These are phyloP conservation scores for Aldrovandia affinis DNA, from an alignment of 2,797 vertebrate genomes.

Conservation along the genomic window DNA sequence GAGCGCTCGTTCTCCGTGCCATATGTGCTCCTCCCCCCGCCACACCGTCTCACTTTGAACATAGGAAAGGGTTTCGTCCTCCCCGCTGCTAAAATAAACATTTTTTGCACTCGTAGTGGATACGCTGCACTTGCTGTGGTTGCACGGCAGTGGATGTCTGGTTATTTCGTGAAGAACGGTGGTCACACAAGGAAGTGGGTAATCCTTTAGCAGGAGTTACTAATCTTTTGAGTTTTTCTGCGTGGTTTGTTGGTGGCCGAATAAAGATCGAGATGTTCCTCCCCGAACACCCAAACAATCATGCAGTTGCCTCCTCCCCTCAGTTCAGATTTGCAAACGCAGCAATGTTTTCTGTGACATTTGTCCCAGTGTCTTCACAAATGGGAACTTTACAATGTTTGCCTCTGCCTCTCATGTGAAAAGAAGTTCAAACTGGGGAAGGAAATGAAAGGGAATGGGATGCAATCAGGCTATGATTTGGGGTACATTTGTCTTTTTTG, in stretches of 20 bases:
- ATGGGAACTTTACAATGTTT: not conserved
- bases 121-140: not conserved
- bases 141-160: not conserved
- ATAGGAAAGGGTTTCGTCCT: constrained; percentile 7
- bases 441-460: not conserved
- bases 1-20: not conserved
- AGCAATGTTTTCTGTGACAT: not conserved
- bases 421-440: not conserved
- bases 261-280: not conserved
- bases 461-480: not conserved
- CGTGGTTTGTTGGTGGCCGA: not conserved
- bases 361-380: not conserved
- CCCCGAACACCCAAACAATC: not conserved
- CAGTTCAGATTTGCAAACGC: not conserved
- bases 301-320: not conserved
- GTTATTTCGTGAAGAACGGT: not conserved
- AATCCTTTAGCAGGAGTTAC: not conserved
- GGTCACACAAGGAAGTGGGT: not conserved
- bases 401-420: not conserved
- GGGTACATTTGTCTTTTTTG: not conserved
- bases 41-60: not conserved
- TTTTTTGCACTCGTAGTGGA: not conserved
- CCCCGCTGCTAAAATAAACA: not conserved
- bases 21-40: not conserved
- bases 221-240: not conserved